These are phyloP conservation scores for Drosophila mauritiana DNA, from an alignment of 1,140 invertebrate genomes.

Conservation along the genomic window DNA sequence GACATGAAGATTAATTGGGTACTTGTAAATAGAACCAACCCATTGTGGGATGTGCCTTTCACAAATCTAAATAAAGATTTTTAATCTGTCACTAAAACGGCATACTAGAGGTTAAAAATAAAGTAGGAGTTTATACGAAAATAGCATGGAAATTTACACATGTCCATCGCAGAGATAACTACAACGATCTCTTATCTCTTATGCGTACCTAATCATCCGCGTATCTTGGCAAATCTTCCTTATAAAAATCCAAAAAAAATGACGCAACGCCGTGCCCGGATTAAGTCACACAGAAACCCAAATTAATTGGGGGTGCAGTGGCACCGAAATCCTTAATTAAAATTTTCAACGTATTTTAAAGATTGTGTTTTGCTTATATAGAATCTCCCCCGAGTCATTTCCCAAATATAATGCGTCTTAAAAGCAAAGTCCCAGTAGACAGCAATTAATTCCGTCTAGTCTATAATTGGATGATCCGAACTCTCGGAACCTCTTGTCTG, in stretches of 20 bases:
- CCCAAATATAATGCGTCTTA: constrained; percentile 28
- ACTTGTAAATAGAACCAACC: constrained; percentile 23
- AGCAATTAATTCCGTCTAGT: constrained; percentile 31
- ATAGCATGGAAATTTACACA: constrained; percentile 59
- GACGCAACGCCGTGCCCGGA: constrained; percentile 55
- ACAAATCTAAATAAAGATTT: constrained; percentile 9
- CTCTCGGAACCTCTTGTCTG: constrained; percentile 19
- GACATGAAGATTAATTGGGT: background rate
- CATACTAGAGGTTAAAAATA: constrained; percentile 37
- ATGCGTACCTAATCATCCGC: constrained; percentile 26
- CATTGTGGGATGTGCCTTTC: constrained; percentile 1
- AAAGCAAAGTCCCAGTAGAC: constrained; percentile 11
- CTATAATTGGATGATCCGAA: constrained; percentile 27
- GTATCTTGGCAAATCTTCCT: constrained; percentile 19
- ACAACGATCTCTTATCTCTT: constrained; percentile 46
- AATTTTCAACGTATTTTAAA: background rate
- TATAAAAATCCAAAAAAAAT: constrained; percentile 11
- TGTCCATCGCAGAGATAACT: constrained; percentile 38
- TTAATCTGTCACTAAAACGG: background rate
- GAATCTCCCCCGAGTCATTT: constrained; percentile 25
- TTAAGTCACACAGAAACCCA: constrained; percentile 53
- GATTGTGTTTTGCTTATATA: constrained; percentile 11
- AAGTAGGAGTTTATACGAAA: constrained; percentile 27
- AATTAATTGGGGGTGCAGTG: constrained; percentile 31
- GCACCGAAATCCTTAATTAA: constrained; percentile 6